Conservation (phyloP, 2,113 vertebrate genomes). For the Balaeniceps rex region DNA sequence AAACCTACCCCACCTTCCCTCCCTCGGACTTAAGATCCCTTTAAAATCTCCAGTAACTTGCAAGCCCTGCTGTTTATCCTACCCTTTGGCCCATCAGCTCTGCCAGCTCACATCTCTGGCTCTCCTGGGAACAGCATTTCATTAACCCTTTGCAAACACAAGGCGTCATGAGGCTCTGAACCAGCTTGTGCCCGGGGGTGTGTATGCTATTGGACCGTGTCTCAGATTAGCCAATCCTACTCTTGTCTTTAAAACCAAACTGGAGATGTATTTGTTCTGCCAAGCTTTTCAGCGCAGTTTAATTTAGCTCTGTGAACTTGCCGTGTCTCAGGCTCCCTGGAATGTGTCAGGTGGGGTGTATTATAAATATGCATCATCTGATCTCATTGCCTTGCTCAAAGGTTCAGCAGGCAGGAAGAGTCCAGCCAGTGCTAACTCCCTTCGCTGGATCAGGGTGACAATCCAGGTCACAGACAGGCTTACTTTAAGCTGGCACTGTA, state of each 20-base stretch:
- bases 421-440: not conserved
- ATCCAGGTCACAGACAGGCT: not conserved
- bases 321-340: constrained; percentile 28
- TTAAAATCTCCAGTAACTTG: not conserved
- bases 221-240: not conserved
- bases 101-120: not conserved
- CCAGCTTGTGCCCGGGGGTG: not conserved
- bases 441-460: not conserved
- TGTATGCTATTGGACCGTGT: not conserved
- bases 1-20: not conserved
- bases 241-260: not conserved
- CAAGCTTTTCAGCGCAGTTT: constrained; percentile 46
- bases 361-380: constrained; percentile 36
- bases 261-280: constrained; percentile 34
- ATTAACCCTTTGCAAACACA: constrained; percentile 24
- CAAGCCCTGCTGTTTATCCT: not conserved
- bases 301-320: constrained; percentile 47
- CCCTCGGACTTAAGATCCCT: not conserved
- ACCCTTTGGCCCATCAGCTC: not conserved
- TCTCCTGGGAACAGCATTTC: not conserved
- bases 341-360: constrained; percentile 52
- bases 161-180: not conserved
- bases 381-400: not conserved
- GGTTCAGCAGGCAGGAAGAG: not conserved
- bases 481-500: not conserved